Evolutionary conservation across 2,888 invertebrate genomes (phyloP).

Genomic region (Cephonodes hylas): DNA sequence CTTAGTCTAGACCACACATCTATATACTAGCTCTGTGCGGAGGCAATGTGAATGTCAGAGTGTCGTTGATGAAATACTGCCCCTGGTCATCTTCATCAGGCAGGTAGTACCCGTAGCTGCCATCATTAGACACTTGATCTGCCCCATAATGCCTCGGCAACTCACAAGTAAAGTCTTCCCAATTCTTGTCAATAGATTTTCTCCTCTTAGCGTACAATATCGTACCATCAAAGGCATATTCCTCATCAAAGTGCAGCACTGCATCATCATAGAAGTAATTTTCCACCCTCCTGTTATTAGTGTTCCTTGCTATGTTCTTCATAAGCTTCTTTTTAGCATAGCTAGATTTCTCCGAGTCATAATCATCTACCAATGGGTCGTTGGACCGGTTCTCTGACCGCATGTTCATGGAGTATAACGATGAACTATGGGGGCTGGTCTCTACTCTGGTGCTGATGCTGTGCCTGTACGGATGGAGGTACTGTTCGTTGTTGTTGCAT

Average conservation of each 20-base stretch:
- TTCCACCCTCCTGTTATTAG: slow-evolving; percentile 48
- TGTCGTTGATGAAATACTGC: slow-evolving; percentile 70
- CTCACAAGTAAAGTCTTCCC: slow-evolving; percentile 60
- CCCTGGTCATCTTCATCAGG: slow-evolving; percentile 68
- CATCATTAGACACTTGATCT: slow-evolving; percentile 68
- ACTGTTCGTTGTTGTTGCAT: slow-evolving; percentile 45
- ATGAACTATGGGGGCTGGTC: slow-evolving; percentile 63
- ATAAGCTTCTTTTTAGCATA: slow-evolving; percentile 72
- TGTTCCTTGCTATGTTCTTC: slow-evolving; percentile 74
- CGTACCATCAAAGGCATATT: slow-evolving; percentile 74
- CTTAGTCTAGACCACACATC: slow-evolving; percentile 19
- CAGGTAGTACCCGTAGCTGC: slow-evolving; percentile 73
- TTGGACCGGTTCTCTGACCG: slow-evolving; percentile 66
- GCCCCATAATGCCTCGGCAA: slow-evolving; percentile 51
- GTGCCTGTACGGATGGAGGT: slow-evolving; percentile 52
- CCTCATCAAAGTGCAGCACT: slow-evolving; percentile 72
- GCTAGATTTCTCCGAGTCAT: slow-evolving; percentile 72
- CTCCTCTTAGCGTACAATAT: slow-evolving; percentile 72
- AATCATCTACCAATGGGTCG: slow-evolving; percentile 73
- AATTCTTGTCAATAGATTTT: slow-evolving; percentile 68
- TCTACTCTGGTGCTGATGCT: slow-evolving; percentile 52
- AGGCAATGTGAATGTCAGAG: slow-evolving; percentile 70
- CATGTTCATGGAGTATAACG: slow-evolving; percentile 66
- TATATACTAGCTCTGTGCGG: slow-evolving; percentile 76
- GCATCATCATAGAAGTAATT: slow-evolving; percentile 78